Percentiles rank a stretch among this genome's conserved stretches.
These are phyloP conservation scores for Zele albiditarsus DNA, from an alignment of 2,888 invertebrate genomes.

Conservation along the genomic window DNA sequence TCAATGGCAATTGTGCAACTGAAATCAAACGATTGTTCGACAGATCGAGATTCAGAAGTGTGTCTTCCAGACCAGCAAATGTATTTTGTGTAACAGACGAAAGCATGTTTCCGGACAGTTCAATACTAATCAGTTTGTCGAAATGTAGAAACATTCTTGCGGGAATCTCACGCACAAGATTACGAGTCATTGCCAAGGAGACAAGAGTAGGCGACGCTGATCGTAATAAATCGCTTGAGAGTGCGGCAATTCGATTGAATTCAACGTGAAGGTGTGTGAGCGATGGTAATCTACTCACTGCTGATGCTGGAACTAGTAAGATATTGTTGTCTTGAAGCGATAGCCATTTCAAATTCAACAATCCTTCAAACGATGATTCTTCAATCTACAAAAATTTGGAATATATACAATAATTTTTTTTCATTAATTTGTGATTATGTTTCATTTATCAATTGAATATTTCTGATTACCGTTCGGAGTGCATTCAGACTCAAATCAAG, in stretches of 20 bases:
- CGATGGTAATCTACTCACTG: conserved; percentile 85
- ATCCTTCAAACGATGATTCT: conserved; percentile 89
- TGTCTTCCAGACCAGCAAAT: conserved; percentile 84
- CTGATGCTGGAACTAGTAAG: conserved; percentile 87
- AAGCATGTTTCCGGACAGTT: conserved; percentile 86
- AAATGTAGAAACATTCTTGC: conserved; percentile 86
- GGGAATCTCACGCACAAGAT: conserved; percentile 90
- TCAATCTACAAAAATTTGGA: conserved; percentile 79
- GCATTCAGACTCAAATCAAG: conserved; percentile 91
- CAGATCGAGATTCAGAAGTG: conserved; percentile 81
- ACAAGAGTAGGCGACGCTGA: conserved; percentile 81
- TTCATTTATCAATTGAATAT: neutral
- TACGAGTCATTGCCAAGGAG: conserved; percentile 85
- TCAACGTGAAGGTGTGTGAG: conserved; percentile 85
- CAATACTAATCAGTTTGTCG: conserved; percentile 81
- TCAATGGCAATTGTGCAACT: conserved; percentile 79
- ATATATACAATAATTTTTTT: neutral
- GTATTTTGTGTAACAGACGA: conserved; percentile 82
- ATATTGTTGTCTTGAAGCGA: conserved; percentile 91
- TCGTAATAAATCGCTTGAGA: conserved; percentile 85
- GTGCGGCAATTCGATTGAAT: conserved; percentile 89
- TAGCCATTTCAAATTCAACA: conserved; percentile 83
- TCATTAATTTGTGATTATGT: neutral
- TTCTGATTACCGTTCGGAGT: conserved; percentile 83
- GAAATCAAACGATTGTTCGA: conserved; percentile 84